A percentile compares a stretch with the other conserved stretches of the same genome.
These are phyloP conservation scores for Parambassis ranga DNA, from an alignment of 2,797 vertebrate species.

Conservation along the genomic window DNA sequence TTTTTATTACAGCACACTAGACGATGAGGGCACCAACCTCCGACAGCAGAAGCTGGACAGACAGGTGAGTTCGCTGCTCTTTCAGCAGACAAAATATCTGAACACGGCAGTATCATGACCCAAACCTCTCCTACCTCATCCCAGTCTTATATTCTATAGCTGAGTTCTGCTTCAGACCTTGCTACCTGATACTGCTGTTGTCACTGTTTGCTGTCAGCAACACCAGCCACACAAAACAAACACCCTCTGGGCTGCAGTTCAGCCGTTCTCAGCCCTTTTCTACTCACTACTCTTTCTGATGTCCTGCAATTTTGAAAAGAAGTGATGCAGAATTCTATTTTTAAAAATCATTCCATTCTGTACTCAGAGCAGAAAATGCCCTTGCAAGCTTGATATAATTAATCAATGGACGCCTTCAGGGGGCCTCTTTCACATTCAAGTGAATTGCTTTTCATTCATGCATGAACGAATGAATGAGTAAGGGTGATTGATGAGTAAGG, in stretches of 20 bases:
- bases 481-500: too few species aligned
- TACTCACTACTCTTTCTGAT: not conserved
- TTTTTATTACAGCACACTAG: conserved; percentile 88
- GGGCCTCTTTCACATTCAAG: not conserved
- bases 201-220: conserved; percentile 10
- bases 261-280: not conserved
- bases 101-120: conserved; percentile 4
- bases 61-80: conserved; percentile 81
- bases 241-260: not conserved
- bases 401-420: not conserved
- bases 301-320: not conserved
- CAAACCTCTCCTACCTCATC: conserved; percentile 7
- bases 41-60: conserved; percentile 98
- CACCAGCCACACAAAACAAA: conserved; percentile 23
- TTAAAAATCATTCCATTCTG: not conserved
- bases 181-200: conserved; percentile 1
- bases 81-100: conserved; percentile 5
- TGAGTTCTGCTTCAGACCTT: conserved; percentile 2
- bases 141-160: too few species aligned
- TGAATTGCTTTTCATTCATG: not conserved
- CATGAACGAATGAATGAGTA: not conserved
- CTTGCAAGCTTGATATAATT: not conserved
- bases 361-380: not conserved
- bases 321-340: not conserved
- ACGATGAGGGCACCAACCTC: conserved; percentile 95